Percentiles rank a stretch among this genome's conserved stretches.
Evolutionary conservation across 2,113 vertebrate species (phyloP).

Genomic region (Petaurus breviceps): DNA sequence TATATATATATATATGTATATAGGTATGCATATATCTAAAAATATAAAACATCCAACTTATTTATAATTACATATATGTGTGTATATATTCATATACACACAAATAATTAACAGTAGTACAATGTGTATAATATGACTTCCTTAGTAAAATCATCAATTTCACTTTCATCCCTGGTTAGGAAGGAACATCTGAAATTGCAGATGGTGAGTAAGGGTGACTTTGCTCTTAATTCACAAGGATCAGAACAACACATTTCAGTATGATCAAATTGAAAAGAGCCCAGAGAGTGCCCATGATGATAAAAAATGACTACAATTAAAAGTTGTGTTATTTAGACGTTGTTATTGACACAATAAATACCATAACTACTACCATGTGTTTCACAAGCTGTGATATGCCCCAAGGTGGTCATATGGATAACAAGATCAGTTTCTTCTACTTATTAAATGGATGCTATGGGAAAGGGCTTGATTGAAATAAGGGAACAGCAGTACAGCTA

Average conservation of each 20-base stretch:
- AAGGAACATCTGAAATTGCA: conserved; percentile 74
- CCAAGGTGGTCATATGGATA: conserved; percentile 57
- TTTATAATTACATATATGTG: conserved; percentile 57
- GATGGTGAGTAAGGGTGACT: conserved; percentile 69
- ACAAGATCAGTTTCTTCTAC: conserved; percentile 45
- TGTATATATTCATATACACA: not conserved
- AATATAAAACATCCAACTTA: conserved; percentile 54
- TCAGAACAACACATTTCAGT: conserved; percentile 53
- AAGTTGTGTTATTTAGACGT: conserved; percentile 68
- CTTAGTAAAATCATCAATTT: conserved; percentile 67
- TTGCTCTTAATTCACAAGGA: conserved; percentile 68
- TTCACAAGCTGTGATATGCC: conserved; percentile 51
- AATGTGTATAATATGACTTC: conserved; percentile 35
- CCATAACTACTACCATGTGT: conserved; percentile 59
- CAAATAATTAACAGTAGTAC: not conserved
- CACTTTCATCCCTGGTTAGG: conserved; percentile 60
- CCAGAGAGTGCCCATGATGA: conserved; percentile 48
- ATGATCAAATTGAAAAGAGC: conserved; percentile 68
- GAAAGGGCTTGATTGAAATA: conserved; percentile 42
- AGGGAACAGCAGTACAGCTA: conserved; percentile 37
- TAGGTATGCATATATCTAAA: not conserved
- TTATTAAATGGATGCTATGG: conserved; percentile 31
- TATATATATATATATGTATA: not conserved
- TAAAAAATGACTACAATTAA: conserved; percentile 66
- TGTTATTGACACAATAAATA: conserved; percentile 50